Conservation (phyloP, 2,888 invertebrate species). For the Chrysomela aeneicollis region DNA sequence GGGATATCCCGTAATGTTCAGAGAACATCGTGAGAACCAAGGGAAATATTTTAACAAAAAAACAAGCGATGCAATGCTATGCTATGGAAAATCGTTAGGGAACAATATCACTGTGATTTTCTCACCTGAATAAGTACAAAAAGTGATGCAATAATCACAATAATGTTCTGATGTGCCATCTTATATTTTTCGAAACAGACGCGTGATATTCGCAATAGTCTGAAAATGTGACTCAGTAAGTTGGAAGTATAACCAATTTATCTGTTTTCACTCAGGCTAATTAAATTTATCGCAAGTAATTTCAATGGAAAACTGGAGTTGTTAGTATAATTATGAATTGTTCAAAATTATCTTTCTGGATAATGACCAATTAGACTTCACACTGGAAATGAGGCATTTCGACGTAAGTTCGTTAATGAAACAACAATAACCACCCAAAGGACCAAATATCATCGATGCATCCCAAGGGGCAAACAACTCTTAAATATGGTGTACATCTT, state of each 20-base stretch:
- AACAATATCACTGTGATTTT: too few species aligned
- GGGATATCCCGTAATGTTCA: too few species aligned
- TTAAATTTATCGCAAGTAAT: conserved; percentile 14
- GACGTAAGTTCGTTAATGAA: background rate
- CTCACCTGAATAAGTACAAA: too few species aligned
- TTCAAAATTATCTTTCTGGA: background rate
- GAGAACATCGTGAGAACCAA: too few species aligned
- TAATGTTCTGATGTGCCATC: background rate
- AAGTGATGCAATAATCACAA: background rate
- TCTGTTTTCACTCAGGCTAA: background rate
- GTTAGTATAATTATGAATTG: conserved; percentile 1
- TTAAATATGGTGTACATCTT: too few species aligned
- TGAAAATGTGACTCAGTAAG: background rate
- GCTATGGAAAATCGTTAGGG: too few species aligned
- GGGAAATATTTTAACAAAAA: too few species aligned
- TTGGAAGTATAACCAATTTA: background rate
- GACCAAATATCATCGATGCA: background rate
- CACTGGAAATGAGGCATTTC: background rate
- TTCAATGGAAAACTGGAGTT: background rate
- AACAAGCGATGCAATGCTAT: too few species aligned
- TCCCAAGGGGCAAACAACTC: too few species aligned
- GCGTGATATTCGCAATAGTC: background rate
- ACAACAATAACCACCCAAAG: background rate
- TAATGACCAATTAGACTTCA: background rate
- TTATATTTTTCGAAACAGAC: background rate